Conservation (phyloP, 2,888 invertebrate genomes). For the Protula sp. region DNA sequence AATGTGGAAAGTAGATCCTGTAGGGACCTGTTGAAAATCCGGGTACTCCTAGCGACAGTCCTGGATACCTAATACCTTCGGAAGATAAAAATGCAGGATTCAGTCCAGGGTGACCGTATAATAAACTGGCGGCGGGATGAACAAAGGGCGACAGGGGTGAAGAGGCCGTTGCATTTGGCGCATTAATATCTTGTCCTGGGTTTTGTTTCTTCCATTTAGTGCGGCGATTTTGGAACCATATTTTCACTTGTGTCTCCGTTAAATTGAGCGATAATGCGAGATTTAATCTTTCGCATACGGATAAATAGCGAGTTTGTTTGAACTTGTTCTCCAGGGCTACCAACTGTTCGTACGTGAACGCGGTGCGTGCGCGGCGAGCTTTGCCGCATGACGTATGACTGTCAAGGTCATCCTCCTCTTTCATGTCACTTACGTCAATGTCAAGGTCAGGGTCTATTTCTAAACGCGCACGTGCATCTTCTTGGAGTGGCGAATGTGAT, state of each 20-base stretch:
- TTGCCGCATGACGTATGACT: conserved; percentile 55
- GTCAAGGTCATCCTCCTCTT: neutral
- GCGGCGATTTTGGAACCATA: conserved; percentile 64
- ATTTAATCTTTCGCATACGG: conserved; percentile 95
- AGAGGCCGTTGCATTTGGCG: neutral
- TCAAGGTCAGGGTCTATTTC: too few relatives aligned
- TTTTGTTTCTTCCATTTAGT: conserved; percentile 99
- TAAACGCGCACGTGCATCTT: too few relatives aligned
- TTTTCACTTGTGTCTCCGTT: conserved; percentile 83
- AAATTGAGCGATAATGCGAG: conserved; percentile 88
- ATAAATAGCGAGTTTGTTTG: conserved; percentile 87
- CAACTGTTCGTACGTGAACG: conserved; percentile 95
- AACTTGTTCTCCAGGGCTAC: conserved; percentile 98
- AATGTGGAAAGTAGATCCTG: conserved; percentile 18
- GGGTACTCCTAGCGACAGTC: neutral
- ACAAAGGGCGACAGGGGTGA: neutral
- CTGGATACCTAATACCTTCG: neutral
- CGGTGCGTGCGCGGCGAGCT: conserved; percentile 85
- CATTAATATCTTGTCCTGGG: conserved; percentile 87
- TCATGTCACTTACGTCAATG: too few relatives aligned
- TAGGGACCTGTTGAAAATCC: conserved; percentile 10
- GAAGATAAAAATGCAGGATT: neutral
- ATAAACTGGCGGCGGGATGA: neutral
- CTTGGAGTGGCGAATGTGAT: too few relatives aligned
- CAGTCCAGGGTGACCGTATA: neutral